Conservation (phyloP, 2,888 invertebrate species). For the Rhagonycha fulva region DNA sequence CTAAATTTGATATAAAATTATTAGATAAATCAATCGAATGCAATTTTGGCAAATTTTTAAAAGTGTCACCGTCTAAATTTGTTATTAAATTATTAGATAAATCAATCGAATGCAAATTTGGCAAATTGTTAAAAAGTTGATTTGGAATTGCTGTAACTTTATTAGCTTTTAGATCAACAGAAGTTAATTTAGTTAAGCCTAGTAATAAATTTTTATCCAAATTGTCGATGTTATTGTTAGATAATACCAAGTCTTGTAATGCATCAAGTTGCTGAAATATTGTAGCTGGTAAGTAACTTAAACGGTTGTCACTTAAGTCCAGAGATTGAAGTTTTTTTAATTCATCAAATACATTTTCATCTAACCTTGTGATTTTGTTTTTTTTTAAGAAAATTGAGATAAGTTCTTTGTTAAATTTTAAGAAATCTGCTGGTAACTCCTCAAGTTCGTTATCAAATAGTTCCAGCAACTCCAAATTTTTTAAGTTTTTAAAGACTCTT, state of each 20-base stretch:
- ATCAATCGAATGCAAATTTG: neutral
- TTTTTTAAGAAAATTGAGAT: neutral
- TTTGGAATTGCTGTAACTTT: no score
- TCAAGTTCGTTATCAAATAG: no score
- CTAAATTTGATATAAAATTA: no score
- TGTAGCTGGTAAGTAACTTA: neutral
- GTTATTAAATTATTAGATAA: neutral
- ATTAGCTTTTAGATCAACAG: no score
- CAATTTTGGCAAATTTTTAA: neutral
- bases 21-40: no score
- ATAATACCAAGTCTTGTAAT: neutral
- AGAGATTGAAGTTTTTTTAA: neutral
- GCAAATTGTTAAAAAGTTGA: no score
- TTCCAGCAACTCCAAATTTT: no score
- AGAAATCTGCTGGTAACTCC: no score
- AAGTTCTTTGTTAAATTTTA: no score
- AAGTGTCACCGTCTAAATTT: neutral
- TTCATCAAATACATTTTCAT: neutral
- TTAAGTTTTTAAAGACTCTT: no score
- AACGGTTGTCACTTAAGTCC: neutral
- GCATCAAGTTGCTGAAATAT: neutral
- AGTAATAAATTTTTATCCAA: no score
- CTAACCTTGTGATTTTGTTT: neutral
- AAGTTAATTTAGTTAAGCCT: no score
- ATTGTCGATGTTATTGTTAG: neutral